Evolutionary conservation across 2,113 vertebrate species (phyloP), one percentile per base, ranked within the genome.

Genomic region (Halcyon malimbica): DNA sequence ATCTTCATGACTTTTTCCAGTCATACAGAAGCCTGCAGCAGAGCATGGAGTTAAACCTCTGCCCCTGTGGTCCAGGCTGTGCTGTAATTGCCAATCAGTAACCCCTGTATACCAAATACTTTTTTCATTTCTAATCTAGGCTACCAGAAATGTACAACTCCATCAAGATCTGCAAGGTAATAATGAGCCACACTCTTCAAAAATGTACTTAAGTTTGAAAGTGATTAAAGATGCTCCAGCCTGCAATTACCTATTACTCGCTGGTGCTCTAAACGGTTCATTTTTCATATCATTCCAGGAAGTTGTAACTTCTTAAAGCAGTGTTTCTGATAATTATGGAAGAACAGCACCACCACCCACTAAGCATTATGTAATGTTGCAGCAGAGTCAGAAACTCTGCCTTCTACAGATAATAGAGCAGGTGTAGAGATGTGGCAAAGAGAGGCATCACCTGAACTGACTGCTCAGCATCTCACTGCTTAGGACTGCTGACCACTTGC

Each of bases 191-290:
- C 1, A 1, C 69, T 94, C 85, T 95, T 84, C 73, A 93, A 78
- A 97, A 94, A 53, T 69, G 92, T 87, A 81, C 92, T 95, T 96
- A 92, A 95, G 69, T 41, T 54, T 93, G 88, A 89, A 94, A 90
- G 69, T 95, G 86, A 96, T 96, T 95, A 96, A 94, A 96, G 94
- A 94, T 89, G 60, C 83, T 95, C 53, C 76, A 90, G 88, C 64
- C 62, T 95, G 76, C 95, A 95, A 96, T 91, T 96, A 96, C 93
- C 92, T 92, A 4, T 92, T 95, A 89, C 48, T 89, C 88, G 89
- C 80, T 65, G n/a, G 35, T 81, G 86, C 90, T 92, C 80, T 89
- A 94, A 94, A 97, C 0, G 2, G 35, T 87, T 96, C 13, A 9
- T 93, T 96, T 96, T 95, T 84, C 95, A 93, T 94, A 84, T 92